phyloP scores from a whole-genome alignment of 2,888 invertebrate species.

The Chloromyia formosa region DNA sequence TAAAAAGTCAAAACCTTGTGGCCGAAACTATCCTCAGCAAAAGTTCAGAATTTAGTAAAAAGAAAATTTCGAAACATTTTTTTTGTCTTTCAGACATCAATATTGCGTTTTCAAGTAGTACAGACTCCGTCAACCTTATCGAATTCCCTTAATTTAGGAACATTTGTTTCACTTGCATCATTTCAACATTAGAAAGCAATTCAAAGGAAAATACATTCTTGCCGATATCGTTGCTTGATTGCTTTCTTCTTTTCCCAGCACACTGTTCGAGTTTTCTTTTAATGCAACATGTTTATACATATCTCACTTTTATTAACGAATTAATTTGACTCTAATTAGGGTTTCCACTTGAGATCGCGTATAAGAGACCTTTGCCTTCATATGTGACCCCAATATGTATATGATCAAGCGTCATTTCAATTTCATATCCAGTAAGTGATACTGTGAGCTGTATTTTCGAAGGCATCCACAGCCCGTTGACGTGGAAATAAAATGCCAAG shows the following conservation, averaged over 20 bases:
- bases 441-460: not conserved
- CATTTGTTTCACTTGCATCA: constrained; percentile 9
- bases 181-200: not conserved
- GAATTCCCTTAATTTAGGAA: constrained; percentile 4
- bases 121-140: constrained; percentile 11
- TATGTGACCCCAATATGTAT: constrained; percentile 6
- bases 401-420: constrained; percentile 8
- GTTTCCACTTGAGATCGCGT: constrained; percentile 42
- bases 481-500: not conserved
- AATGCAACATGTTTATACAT: constrained; percentile 44
- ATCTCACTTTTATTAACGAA: constrained; percentile 45
- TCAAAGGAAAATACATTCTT: not conserved
- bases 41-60: too few species aligned
- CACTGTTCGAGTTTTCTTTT: not conserved
- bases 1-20: too few species aligned
- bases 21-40: too few species aligned
- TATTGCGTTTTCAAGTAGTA: constrained; percentile 9
- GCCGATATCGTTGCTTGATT: not conserved
- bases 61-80: not conserved
- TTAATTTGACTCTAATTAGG: constrained; percentile 48
- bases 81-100: not conserved
- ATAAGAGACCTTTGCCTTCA: constrained; percentile 1
- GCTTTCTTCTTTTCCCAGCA: not conserved
- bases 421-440: not conserved
- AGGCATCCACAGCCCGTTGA: constrained; percentile 9